These are phyloP conservation scores for Calameuta filiformis DNA, from an alignment of 2,888 invertebrate genomes.

Conservation along the genomic window DNA sequence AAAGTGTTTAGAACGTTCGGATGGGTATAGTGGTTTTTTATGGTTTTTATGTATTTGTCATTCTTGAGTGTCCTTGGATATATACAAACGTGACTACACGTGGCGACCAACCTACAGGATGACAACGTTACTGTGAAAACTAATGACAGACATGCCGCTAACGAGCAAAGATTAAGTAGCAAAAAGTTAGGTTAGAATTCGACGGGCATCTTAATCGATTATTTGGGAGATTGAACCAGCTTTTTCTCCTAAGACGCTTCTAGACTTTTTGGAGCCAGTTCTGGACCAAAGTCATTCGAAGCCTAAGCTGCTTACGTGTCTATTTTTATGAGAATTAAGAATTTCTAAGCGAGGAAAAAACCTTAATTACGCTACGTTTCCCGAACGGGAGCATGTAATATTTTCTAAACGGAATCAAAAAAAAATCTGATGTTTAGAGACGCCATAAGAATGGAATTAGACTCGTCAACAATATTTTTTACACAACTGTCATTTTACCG, in stretches of 20 bases:
- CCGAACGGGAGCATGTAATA: too few species aligned
- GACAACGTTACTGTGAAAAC: not conserved
- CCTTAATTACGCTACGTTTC: not conserved
- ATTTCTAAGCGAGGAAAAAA: not conserved
- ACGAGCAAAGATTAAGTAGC: not conserved
- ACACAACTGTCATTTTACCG: too few species aligned
- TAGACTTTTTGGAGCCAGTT: not conserved
- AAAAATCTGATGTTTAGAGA: too few species aligned
- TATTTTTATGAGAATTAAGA: not conserved
- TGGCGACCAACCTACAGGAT: not conserved
- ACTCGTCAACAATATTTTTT: too few species aligned
- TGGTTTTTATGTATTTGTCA: not conserved
- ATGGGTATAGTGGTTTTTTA: not conserved
- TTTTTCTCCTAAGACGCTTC: not conserved
- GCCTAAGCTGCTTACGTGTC: not conserved
- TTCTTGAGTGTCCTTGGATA: not conserved
- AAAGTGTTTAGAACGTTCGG: not conserved
- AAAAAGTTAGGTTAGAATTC: not conserved
- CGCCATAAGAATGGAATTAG: too few species aligned
- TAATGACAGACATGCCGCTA: not conserved
- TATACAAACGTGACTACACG: not conserved
- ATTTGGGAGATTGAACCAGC: not conserved
- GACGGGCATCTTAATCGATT: not conserved
- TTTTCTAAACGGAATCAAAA: too few species aligned
- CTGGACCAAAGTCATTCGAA: not conserved